Evolutionary conservation across 2,888 invertebrate genomes (phyloP), one percentile per base, ranked within the genome.

Genomic region (Stenurella melanura): DNA sequence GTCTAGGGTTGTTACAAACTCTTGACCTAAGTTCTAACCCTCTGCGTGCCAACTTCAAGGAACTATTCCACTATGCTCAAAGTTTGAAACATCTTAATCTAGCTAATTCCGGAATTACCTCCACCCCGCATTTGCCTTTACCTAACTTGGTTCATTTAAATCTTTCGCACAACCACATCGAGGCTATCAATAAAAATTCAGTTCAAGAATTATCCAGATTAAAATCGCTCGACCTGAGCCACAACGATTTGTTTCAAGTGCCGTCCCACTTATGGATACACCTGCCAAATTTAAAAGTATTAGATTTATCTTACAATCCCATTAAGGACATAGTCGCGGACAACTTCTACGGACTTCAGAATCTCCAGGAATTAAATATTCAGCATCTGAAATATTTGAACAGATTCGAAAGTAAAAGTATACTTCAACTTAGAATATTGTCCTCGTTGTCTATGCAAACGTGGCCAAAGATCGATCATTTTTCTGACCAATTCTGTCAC

Each of bases 21-120:
- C 91, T 97, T 85, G 96, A 97, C 90, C 91, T 97, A 68, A 95
- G 96, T 82, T 93, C 92, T 82, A 97, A 97, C 90, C 93, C 93
- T 50, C 90, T 97, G 79, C 94, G 96, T 83, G 95, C 96, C 78
- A 96, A 96, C 90, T 94, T 96, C 87, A 96, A 96, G 87, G 96
- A 97, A 89, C 92, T 97, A 69, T 96, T 97, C 87, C 95, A 96
- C 87, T 96, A 96, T 89, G 93, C 96, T 69, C 96, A 95, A 73
- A 94, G 95, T 86, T 91, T 97, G 80, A 93, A 95, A 87, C 92
- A 94, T 87, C 91, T 97, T 83, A 94, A 93, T 87, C 91, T 97
- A 85, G 93, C 95, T 73, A 93, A 93, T 87, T 93, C 95, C 89
- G 95, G 95, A 80, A 92, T 97, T 85, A 93, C 92, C 85, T 92